These are phyloP conservation scores for Schizopygopsis malacanthus DNA, from an alignment of 2,797 vertebrate species.

Conservation along the genomic window DNA sequence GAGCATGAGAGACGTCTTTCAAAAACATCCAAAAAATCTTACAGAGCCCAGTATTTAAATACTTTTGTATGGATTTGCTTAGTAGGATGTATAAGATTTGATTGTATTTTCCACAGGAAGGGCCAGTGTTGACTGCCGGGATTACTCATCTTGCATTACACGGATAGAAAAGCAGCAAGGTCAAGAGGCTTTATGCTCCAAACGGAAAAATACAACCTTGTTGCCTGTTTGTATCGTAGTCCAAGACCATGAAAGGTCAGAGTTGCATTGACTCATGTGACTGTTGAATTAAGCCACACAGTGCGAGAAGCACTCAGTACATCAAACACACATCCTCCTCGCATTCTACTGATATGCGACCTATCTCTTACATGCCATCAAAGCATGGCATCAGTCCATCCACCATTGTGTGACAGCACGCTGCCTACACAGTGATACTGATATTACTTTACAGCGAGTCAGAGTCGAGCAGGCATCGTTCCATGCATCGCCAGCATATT, in stretches of 20 bases:
- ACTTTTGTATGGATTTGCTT: background rate
- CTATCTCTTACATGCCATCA: slow-evolving; percentile 22
- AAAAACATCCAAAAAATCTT: background rate
- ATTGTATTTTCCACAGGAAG: background rate
- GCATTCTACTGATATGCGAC: slow-evolving; percentile 1
- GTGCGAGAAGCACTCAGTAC: background rate
- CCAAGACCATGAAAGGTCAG: slow-evolving; percentile 12
- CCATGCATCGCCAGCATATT: slow-evolving; percentile 46
- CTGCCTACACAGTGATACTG: slow-evolving; percentile 48
- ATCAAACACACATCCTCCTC: background rate
- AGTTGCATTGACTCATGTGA: background rate
- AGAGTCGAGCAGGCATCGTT: slow-evolving; percentile 29
- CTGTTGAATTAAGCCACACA: background rate
- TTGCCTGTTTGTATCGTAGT: background rate
- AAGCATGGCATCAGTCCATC: slow-evolving; percentile 28
- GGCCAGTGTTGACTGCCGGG: background rate
- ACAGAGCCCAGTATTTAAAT: background rate
- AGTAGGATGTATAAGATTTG: background rate
- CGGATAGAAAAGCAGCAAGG: slow-evolving; percentile 14
- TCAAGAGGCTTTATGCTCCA: slow-evolving; percentile 21
- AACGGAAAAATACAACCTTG: slow-evolving; percentile 19
- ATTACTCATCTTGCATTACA: slow-evolving; percentile 20
- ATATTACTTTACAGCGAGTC: slow-evolving; percentile 40
- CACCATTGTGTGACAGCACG: slow-evolving; percentile 25
- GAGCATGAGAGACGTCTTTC: background rate